A percentile compares a stretch with the other conserved stretches of the same genome.
These are phyloP conservation scores for Poecilia wingei DNA, from an alignment of 2,797 vertebrate species.

Conservation along the genomic window DNA sequence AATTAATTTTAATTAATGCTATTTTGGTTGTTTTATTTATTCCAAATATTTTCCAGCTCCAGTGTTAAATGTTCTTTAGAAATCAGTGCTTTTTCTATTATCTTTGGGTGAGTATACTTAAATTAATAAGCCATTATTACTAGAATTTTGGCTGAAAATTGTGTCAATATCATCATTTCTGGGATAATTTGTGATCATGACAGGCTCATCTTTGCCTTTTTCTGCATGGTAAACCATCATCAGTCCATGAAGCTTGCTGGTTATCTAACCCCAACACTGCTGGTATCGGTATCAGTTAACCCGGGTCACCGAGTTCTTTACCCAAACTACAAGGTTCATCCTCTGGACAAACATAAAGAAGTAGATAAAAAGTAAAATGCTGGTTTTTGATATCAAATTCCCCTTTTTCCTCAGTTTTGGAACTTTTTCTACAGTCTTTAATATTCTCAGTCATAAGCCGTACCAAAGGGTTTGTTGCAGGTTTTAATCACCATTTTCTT, in stretches of 20 bases:
- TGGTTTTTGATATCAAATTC: neutral
- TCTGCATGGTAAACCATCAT: conserved; percentile 15
- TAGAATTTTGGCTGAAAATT: no score
- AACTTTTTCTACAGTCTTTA: neutral
- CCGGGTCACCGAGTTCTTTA: conserved; percentile 42
- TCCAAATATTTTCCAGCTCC: no score
- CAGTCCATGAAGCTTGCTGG: conserved; percentile 20
- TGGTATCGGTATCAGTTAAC: conserved; percentile 55
- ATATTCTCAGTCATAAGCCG: neutral
- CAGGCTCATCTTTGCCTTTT: conserved; percentile 3
- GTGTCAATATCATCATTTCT: no score
- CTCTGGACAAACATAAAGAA: neutral
- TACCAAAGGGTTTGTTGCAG: neutral
- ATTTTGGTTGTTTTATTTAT: no score
- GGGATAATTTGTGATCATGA: no score
- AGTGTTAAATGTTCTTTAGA: no score
- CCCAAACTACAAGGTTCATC: conserved; percentile 24
- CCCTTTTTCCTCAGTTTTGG: neutral
- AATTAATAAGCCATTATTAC: no score
- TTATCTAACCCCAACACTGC: conserved; percentile 29
- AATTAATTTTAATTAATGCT: no score
- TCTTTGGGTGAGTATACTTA: no score
- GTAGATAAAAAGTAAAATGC: neutral
- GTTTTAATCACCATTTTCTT: neutral
- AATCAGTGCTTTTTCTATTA: no score